phyloP scores from a whole-genome alignment of 1,140 invertebrate genomes.

The Heliothis subflexa region DNA sequence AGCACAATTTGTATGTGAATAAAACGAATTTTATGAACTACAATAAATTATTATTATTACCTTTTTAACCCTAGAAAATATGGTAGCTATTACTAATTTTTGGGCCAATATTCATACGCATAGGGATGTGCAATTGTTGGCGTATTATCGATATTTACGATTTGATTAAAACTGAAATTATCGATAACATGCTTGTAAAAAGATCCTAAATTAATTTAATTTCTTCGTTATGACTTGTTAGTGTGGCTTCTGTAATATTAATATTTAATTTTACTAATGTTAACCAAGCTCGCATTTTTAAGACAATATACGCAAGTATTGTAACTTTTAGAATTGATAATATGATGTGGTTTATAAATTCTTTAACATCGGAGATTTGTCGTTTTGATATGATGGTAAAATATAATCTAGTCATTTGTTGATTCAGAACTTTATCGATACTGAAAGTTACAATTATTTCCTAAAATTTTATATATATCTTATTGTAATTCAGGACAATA shows the following conservation, averaged over 20 bases:
- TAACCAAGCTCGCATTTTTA: neutral
- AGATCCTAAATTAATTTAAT: too few species aligned
- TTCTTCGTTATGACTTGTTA: too few species aligned
- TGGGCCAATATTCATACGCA: too few species aligned
- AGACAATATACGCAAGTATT: neutral
- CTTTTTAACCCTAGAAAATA: neutral
- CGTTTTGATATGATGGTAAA: neutral
- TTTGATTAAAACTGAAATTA: too few species aligned
- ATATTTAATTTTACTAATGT: too few species aligned
- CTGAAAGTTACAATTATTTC: neutral
- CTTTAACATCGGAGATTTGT: neutral
- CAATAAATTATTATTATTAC: neutral
- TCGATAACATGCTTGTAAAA: too few species aligned
- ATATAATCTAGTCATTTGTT: neutral
- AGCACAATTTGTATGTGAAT: neutral
- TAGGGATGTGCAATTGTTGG: too few species aligned
- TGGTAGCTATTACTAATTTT: neutral
- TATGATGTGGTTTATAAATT: slow-evolving; percentile 3
- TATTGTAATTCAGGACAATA: too few species aligned
- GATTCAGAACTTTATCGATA: slow-evolving; percentile 2
- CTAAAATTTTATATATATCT: neutral
- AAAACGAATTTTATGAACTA: neutral
- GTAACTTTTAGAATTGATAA: neutral
- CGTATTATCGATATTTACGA: too few species aligned
- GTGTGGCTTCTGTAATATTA: too few species aligned